Percentiles rank a stretch among this genome's conserved stretches.
Conservation (phyloP, 1,140 invertebrate species). For the Diuraphis noxia region DNA sequence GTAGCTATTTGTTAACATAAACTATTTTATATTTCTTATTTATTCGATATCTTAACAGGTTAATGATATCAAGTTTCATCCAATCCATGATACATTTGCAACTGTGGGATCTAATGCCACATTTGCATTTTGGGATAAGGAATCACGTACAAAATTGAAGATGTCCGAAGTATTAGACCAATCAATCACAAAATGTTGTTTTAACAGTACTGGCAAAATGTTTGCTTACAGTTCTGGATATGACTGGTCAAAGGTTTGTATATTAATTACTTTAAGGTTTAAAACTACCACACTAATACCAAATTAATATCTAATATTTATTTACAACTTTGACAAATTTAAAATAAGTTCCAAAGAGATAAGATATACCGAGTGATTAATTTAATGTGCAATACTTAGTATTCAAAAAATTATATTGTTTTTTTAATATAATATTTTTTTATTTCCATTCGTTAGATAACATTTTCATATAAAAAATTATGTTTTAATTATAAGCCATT, state of each 20-base stretch:
- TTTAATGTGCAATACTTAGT: too few species aligned
- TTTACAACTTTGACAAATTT: too few species aligned
- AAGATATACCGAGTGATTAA: too few species aligned
- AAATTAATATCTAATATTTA: too few species aligned
- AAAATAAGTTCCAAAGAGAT: too few species aligned
- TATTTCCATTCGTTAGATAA: too few species aligned
- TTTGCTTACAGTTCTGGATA: constrained; percentile 98
- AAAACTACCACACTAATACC: too few species aligned
- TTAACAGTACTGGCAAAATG: constrained; percentile 96
- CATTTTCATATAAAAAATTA: too few species aligned
- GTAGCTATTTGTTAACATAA: constrained; percentile 37
- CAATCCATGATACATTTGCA: constrained; percentile 92
- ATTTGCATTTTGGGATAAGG: constrained; percentile 99
- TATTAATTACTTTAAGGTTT: background rate
- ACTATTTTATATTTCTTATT: background rate
- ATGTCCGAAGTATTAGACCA: constrained; percentile 94
- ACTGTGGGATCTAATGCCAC: constrained; percentile 97
- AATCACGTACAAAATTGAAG: constrained; percentile 96
- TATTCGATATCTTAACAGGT: constrained; percentile 67
- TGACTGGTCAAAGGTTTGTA: constrained; percentile 88
- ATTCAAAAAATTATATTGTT: too few species aligned
- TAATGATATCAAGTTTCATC: constrained; percentile 98
- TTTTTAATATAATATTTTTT: too few species aligned
- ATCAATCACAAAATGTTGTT: constrained; percentile 89
- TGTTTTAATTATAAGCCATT: too few species aligned